Evolutionary conservation across 1,140 invertebrate species (phyloP).

Genomic region (Drosophila melanogaster): DNA sequence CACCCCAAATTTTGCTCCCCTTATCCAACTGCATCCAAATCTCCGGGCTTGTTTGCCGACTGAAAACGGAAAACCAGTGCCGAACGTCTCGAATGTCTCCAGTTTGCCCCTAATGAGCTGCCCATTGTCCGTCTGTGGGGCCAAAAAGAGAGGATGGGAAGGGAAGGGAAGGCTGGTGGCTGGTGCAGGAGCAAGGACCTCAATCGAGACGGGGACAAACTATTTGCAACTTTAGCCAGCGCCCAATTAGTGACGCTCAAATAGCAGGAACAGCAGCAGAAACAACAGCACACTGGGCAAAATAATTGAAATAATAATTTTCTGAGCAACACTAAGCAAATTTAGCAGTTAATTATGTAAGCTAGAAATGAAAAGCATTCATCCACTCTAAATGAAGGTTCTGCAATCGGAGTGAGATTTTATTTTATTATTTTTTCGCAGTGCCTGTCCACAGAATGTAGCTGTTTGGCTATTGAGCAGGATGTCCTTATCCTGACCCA

Average conservation of each 20-base stretch:
- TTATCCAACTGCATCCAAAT: constrained; percentile 6
- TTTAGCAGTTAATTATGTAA: no score
- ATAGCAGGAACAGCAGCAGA: constrained; percentile 43
- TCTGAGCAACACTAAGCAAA: no score
- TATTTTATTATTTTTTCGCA: neutral
- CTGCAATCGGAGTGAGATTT: no score
- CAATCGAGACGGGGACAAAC: constrained; percentile 53
- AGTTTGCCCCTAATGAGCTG: constrained; percentile 44
- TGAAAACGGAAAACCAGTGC: neutral
- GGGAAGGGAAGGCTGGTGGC: neutral
- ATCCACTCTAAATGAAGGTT: no score
- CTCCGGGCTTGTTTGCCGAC: constrained; percentile 12
- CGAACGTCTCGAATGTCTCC: constrained; percentile 46
- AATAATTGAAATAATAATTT: neutral
- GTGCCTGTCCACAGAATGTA: constrained; percentile 8
- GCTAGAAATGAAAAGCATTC: no score
- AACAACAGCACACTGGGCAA: constrained; percentile 3
- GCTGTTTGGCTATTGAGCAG: constrained; percentile 3
- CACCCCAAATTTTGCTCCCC: neutral
- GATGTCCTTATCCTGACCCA: constrained; percentile 3
- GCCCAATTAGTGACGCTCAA: constrained; percentile 79
- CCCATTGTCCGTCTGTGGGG: constrained; percentile 34
- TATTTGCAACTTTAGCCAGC: constrained; percentile 70
- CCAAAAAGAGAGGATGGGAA: no score
- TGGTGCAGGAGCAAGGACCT: constrained; percentile 15